A percentile compares a stretch with the other conserved stretches of the same genome.
phyloP scores from a whole-genome alignment of 1,140 invertebrate species.

The Brachionus rubens region DNA sequence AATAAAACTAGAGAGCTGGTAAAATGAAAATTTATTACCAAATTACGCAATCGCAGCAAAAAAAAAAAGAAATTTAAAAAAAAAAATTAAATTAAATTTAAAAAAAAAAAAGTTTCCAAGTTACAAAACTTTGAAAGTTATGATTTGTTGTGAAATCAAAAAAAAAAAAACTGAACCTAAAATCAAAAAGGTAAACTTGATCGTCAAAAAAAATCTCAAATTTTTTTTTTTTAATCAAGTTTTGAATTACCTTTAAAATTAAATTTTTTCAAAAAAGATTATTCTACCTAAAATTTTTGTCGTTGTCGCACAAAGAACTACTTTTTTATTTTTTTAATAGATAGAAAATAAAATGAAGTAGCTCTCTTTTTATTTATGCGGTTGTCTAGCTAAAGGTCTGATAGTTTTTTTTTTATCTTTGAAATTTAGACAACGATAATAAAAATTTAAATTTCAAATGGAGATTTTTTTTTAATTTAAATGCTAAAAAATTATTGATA shows the following conservation, averaged over 20 bases:
- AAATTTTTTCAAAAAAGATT: neutral
- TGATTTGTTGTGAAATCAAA: neutral
- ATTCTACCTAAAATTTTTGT: neutral
- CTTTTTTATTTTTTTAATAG: too few species aligned
- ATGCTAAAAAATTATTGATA: too few species aligned
- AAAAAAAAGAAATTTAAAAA: neutral
- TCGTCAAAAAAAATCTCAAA: neutral
- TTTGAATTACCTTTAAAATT: constrained; percentile 17
- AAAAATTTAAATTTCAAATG: too few species aligned
- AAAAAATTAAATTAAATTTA: neutral
- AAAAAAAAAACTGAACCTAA: constrained; percentile 7
- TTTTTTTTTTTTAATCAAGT: neutral
- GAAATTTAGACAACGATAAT: too few species aligned
- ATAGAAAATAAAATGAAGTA: too few species aligned
- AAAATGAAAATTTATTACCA: too few species aligned
- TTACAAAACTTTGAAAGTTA: constrained; percentile 13
- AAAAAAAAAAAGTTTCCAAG: constrained; percentile 12
- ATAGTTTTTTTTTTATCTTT: too few species aligned
- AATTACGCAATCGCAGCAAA: neutral
- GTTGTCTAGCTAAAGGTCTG: too few species aligned
- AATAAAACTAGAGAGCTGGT: too few species aligned
- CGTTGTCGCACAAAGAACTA: too few species aligned
- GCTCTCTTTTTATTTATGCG: too few species aligned
- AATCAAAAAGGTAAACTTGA: constrained; percentile 41
- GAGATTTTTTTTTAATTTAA: too few species aligned